Conservation (phyloP, 2,797 vertebrate species). For the Nyctalus aviator region DNA sequence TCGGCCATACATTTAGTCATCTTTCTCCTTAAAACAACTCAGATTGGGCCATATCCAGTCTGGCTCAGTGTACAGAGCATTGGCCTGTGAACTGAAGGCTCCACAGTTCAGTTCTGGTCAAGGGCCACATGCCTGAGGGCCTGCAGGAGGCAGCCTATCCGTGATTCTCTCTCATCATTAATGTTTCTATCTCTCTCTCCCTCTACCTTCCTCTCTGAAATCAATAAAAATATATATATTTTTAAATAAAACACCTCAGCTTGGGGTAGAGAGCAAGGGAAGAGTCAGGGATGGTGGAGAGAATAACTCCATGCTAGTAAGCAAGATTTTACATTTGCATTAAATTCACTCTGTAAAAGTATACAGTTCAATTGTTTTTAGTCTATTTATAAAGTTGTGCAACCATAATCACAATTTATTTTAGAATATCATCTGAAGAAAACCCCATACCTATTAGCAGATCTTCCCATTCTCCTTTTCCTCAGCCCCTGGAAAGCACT, state of each 20-base stretch:
- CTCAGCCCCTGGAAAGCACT: background rate
- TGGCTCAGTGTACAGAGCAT: no score
- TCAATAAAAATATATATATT: no score
- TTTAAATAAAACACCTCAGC: background rate
- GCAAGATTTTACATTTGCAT: background rate
- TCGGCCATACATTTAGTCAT: background rate
- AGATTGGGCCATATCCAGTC: no score
- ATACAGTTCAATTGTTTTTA: background rate
- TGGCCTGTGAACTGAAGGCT: no score
- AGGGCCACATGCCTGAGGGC: no score
- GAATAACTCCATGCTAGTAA: background rate
- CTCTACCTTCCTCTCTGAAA: no score
- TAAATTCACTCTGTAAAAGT: background rate
- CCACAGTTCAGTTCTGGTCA: no score
- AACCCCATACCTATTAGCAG: background rate
- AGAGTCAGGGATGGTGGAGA: background rate
- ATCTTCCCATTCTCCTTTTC: background rate
- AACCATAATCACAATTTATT: background rate
- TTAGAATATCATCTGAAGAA: background rate
- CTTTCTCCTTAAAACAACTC: conserved; percentile 28
- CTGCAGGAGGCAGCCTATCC: no score
- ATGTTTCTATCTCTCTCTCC: no score
- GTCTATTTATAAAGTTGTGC: background rate
- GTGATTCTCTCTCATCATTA: no score
- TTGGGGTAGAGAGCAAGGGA: background rate